Evolutionary conservation across 2,797 vertebrate species (phyloP), one percentile per base, ranked within the genome.

Genomic region (Sebastiscus tertius): DNA sequence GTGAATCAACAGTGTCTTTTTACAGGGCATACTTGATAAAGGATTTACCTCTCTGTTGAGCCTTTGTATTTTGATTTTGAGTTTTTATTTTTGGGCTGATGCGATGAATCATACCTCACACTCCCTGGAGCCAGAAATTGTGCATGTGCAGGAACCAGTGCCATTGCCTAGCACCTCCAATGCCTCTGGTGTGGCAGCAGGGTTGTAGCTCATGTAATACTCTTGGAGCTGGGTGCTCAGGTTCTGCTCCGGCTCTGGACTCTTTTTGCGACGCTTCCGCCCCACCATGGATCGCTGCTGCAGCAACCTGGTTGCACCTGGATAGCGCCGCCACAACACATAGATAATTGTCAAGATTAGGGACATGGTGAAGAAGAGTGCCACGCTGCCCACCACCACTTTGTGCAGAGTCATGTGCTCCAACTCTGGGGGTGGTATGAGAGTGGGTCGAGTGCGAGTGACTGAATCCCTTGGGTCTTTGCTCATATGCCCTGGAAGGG

Each of bases 151-250:
- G 95, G 98, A 97, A 77, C 97, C 97, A 87, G 97, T 98, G 96
- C 99, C 99, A 87, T 99, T 99, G 87, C 98, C 97, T 1, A 99
- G 96, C 96, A 99, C 97, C 94, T 99, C 99, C 97, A 99, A 95
- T 94, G 97, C 97, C 92, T 99, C 98, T 72, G 98, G 97, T 90
- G 97, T 97, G 84, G 96, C 95, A 91, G 96, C 95, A 77, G 98
- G 97, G 95, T 99, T 99, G 96, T 99, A 99, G 97, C 99, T 99
- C 97, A 99, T 99, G 91, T 99, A 99, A 96, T 99, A 99, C 96
- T 99, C 99, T 97, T 99, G 98, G 85, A 99, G 97, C 91, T 99
- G 99, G 90, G 98, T 97, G 94, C 96, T 99, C 92, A 99, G 97
- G 95, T 98, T 97, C 95, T 99, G 97, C 91, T 99, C 98, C 0